Conservation (phyloP, 2,113 vertebrate species). For the Stegostoma tigrinum region DNA sequence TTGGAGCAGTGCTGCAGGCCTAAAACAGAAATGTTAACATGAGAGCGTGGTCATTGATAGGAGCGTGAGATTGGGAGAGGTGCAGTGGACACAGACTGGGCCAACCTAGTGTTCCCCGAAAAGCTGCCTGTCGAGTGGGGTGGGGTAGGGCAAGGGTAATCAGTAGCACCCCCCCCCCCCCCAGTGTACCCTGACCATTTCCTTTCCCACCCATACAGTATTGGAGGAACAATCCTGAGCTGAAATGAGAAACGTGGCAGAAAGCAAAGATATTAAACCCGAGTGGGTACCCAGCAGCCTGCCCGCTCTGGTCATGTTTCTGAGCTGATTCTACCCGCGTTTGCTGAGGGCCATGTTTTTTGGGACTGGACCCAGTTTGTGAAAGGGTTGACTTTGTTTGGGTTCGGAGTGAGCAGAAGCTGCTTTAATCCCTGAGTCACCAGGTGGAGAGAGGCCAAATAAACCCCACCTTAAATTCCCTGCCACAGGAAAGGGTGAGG, state of each 20-base stretch:
- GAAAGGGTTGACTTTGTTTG: neutral
- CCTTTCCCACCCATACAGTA: neutral
- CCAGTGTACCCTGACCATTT: no score
- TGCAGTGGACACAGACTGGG: no score
- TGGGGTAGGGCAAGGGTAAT: no score
- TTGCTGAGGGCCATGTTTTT: neutral
- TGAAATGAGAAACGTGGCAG: neutral
- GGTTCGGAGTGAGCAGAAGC: neutral
- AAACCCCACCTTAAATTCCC: slow-evolving; percentile 20
- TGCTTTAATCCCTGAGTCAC: neutral
- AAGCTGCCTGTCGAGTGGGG: no score
- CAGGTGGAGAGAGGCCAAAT: neutral
- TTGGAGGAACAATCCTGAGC: neutral
- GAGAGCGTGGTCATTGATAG: no score
- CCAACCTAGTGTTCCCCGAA: no score
- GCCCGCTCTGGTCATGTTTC: neutral
- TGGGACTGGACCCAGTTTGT: neutral
- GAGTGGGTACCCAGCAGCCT: neutral
- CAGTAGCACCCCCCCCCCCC: no score
- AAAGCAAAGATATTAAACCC: neutral
- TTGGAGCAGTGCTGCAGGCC: no score
- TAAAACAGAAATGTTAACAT: no score
- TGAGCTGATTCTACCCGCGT: neutral
- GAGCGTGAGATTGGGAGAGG: no score
- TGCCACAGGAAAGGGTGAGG: slow-evolving; percentile 24